Conservation (phyloP, 2,888 invertebrate species). For the Caradrina clavipalpis region DNA sequence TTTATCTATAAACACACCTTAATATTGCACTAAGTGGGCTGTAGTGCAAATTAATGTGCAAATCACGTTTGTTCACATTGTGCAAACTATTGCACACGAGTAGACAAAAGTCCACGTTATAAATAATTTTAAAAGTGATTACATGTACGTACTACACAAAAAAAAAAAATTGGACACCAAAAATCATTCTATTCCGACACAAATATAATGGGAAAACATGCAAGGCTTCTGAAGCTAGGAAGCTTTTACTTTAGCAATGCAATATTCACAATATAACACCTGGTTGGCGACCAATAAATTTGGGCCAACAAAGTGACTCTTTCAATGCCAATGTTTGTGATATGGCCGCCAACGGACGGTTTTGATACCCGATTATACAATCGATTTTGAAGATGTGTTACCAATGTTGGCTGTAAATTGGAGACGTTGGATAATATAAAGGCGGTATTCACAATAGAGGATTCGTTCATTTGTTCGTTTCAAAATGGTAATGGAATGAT, state of each 20-base stretch:
- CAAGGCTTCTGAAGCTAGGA: conserved; percentile 82
- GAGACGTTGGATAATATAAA: neutral
- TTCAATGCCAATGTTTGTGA: conserved; percentile 54
- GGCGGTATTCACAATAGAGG: neutral
- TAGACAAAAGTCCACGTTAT: conserved; percentile 19
- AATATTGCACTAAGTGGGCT: conserved; percentile 47
- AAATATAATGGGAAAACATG: conserved; percentile 80
- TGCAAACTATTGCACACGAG: conserved; percentile 43
- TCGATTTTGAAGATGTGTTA: conserved; percentile 55
- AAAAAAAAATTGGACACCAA: conserved; percentile 67
- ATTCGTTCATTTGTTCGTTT: neutral
- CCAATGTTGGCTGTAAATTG: conserved; percentile 4
- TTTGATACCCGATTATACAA: conserved; percentile 48
- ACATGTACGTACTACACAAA: conserved; percentile 50
- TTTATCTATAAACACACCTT: conserved; percentile 33
- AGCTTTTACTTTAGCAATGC: conserved; percentile 81
- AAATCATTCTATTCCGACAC: conserved; percentile 67
- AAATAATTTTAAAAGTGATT: conserved; percentile 33
- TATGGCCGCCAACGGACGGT: conserved; percentile 56
- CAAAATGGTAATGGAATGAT: neutral
- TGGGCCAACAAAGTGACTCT: conserved; percentile 25
- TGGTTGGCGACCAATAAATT: conserved; percentile 59
- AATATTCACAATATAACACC: conserved; percentile 68
- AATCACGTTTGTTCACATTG: conserved; percentile 25
- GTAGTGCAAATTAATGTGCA: conserved; percentile 53